phyloP scores from a whole-genome alignment of 1,140 invertebrate genomes.

The Daktulosphaira vitifoliae region DNA sequence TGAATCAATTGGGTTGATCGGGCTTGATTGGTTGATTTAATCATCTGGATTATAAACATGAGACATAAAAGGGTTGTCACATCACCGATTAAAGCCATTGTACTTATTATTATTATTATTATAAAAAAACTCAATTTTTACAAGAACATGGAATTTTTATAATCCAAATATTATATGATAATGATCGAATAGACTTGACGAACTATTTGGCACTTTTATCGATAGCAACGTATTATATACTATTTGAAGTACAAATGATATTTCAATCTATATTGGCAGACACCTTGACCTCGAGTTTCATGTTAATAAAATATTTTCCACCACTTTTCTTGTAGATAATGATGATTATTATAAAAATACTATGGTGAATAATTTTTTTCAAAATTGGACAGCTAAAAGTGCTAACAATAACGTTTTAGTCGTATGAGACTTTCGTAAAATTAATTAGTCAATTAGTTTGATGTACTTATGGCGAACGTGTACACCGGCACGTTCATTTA shows the following conservation, averaged over 20 bases:
- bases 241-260: not conserved
- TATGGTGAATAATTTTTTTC: not conserved
- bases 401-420: not conserved
- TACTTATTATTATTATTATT: too few relatives aligned
- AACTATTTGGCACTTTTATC: too few relatives aligned
- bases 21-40: not conserved
- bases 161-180: too few relatives aligned
- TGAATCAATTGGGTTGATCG: too few relatives aligned
- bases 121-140: too few relatives aligned
- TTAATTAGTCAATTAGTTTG: too few relatives aligned
- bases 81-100: too few relatives aligned
- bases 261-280: not conserved
- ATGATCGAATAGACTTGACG: not conserved
- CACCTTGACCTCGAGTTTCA: conserved; percentile 19
- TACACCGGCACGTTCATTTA: too few relatives aligned
- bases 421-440: too few relatives aligned
- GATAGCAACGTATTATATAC: too few relatives aligned
- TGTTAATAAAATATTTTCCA: not conserved
- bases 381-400: conserved; percentile 8
- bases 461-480: too few relatives aligned
- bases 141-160: too few relatives aligned
- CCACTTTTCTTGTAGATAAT: not conserved
- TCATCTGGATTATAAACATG: not conserved
- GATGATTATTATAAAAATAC: not conserved
- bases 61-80: not conserved